These are phyloP conservation scores for Chelonoidis abingdonii DNA, from an alignment of 2,113 vertebrate genomes.

Conservation along the genomic window DNA sequence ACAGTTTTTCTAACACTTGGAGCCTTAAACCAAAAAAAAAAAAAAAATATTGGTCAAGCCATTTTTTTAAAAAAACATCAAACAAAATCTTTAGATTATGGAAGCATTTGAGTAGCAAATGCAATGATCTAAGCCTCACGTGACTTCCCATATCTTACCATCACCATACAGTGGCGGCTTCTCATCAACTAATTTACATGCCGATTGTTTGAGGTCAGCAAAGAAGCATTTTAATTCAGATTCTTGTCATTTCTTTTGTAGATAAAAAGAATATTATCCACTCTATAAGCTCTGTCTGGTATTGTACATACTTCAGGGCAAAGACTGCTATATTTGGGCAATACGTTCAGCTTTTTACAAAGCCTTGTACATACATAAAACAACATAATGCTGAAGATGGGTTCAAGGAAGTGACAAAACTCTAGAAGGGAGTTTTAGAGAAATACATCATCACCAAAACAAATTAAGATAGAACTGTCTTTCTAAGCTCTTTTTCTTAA, in stretches of 20 bases:
- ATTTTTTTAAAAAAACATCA: not conserved
- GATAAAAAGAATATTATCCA: not conserved
- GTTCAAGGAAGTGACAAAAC: not conserved
- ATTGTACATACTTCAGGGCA: not conserved
- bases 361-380: not conserved
- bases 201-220: not conserved
- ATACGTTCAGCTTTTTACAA: not conserved
- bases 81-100: not conserved
- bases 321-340: not conserved
- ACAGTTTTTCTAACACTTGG: conserved; percentile 88
- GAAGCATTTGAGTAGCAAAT: not conserved
- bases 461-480: not conserved
- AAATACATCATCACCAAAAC: not conserved
- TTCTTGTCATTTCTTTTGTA: not conserved
- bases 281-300: not conserved
- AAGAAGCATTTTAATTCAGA: not conserved
- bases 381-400: not conserved
- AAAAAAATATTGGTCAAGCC: not conserved
- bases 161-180: not conserved
- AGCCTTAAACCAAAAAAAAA: conserved; percentile 76
- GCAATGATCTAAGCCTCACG: not conserved
- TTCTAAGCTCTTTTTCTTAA: not conserved
- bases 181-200: not conserved
- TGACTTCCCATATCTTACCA: not conserved
- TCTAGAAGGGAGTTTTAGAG: not conserved